A percentile compares a stretch with the other conserved stretches of the same genome.
phyloP scores from a whole-genome alignment of 30 jellyfish, hydroid and myxozoan species.

The Aurelia sp. region DNA sequence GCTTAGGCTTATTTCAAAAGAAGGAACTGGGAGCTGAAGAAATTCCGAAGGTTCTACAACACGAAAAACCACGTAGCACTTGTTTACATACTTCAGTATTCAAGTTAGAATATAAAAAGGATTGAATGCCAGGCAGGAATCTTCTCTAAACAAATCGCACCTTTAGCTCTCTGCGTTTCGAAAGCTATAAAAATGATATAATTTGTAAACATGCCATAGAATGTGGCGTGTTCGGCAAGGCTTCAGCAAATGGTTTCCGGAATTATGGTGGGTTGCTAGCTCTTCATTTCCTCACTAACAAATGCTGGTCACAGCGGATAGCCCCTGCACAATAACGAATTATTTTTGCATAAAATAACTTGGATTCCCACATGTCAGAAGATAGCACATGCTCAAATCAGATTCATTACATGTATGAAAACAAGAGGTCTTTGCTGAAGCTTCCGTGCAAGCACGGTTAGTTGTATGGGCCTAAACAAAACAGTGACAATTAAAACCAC shows the following conservation, averaged over 20 bases:
- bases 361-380: conserved; percentile 55
- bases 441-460: too few species aligned
- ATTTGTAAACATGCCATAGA: conserved; percentile 55
- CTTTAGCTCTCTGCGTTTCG: conserved; percentile 43
- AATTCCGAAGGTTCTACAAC: too few species aligned
- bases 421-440: too few species aligned
- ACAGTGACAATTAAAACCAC: too few species aligned
- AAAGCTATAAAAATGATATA: conserved; percentile 50
- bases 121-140: conserved; percentile 45
- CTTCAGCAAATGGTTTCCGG: conserved; percentile 75
- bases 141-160: conserved; percentile 64
- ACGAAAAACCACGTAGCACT: too few species aligned
- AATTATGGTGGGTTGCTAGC: conserved; percentile 73
- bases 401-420: too few species aligned
- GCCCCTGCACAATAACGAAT: conserved; percentile 54
- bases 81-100: too few species aligned
- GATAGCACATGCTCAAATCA: neutral
- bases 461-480: too few species aligned
- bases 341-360: conserved; percentile 24
- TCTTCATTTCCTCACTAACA: conserved; percentile 61
- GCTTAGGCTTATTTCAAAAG: too few species aligned
- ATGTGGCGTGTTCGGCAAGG: conserved; percentile 75
- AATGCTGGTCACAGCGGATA: conserved; percentile 76
- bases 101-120: too few species aligned
- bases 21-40: too few species aligned